Evolutionary conservation across 2,888 invertebrate species (phyloP).

Genomic region (Oscheius sp.): DNA sequence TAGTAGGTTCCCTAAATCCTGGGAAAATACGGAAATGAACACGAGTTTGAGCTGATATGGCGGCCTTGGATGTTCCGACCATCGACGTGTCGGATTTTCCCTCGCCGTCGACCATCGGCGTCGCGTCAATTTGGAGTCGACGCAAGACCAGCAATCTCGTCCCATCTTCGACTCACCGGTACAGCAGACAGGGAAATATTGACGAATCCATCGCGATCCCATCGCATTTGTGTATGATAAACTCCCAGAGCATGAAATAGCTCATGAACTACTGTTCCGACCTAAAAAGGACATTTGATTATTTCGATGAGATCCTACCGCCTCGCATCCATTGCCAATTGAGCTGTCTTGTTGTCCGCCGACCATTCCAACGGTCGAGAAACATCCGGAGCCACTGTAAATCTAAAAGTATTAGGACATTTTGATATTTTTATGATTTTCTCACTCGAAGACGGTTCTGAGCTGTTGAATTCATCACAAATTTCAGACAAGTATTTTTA

Average conservation of each 20-base stretch:
- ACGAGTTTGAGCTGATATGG: too few relatives aligned
- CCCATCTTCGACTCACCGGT: not conserved
- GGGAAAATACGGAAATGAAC: not conserved
- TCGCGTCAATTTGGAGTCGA: too few relatives aligned
- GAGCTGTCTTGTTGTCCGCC: slow-evolving; percentile 47
- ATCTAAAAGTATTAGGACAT: not conserved
- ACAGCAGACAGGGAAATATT: not conserved
- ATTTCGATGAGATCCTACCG: slow-evolving; percentile 14
- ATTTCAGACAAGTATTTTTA: slow-evolving; percentile 39
- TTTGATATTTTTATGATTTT: not conserved
- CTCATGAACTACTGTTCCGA: slow-evolving; percentile 9
- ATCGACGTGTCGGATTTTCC: too few relatives aligned
- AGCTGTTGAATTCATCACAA: slow-evolving; percentile 37
- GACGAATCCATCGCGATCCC: slow-evolving; percentile 18
- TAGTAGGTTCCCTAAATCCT: slow-evolving; percentile 1
- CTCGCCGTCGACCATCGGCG: too few relatives aligned
- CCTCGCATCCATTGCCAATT: slow-evolving; percentile 46
- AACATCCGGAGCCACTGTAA: slow-evolving; percentile 29
- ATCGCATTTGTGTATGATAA: slow-evolving; percentile 28
- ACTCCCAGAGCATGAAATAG: slow-evolving; percentile 19
- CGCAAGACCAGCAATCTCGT: too few relatives aligned
- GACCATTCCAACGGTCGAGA: slow-evolving; percentile 46
- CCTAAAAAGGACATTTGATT: not conserved
- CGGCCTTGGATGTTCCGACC: too few relatives aligned
- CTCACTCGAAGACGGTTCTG: slow-evolving; percentile 44